phyloP scores from a whole-genome alignment of 1,140 invertebrate genomes.

The Drosophila dunni region DNA sequence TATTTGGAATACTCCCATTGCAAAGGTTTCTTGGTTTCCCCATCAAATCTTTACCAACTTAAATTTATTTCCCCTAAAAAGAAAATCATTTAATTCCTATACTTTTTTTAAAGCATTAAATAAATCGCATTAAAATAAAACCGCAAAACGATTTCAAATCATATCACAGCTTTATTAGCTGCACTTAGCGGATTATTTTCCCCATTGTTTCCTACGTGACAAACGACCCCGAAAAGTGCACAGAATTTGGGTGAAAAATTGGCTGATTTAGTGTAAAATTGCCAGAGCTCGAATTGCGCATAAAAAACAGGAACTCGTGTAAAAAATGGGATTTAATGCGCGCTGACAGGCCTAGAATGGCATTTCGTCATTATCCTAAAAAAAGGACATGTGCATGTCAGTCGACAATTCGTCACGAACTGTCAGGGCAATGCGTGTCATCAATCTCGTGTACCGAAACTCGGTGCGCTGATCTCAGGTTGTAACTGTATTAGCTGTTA shows the following conservation, averaged over 20 bases:
- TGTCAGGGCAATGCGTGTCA: conserved; percentile 49
- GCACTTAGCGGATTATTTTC: conserved; percentile 64
- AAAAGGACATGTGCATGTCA: conserved; percentile 19
- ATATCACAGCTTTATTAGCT: conserved; percentile 41
- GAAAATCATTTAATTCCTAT: no score
- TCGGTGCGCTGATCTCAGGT: conserved; percentile 30
- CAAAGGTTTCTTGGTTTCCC: no score
- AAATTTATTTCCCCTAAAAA: no score
- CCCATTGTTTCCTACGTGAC: not conserved
- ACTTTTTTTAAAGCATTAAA: not conserved
- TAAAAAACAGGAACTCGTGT: not conserved
- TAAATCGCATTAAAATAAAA: conserved; percentile 72
- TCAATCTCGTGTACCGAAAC: conserved; percentile 49
- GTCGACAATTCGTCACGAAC: conserved; percentile 67
- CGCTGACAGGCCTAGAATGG: conserved; percentile 51
- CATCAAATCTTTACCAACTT: no score
- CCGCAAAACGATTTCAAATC: conserved; percentile 57
- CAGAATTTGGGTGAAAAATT: conserved; percentile 74
- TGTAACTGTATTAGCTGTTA: conserved; percentile 67
- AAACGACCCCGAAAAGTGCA: conserved; percentile 58
- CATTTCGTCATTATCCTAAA: conserved; percentile 51
- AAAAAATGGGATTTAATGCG: conserved; percentile 53
- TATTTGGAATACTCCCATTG: not conserved
- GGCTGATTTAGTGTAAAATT: conserved; percentile 78
- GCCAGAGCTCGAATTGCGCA: conserved; percentile 15